Evolutionary conservation across 2,113 vertebrate genomes (phyloP).

Genomic region (Ctenomys sociabilis): DNA sequence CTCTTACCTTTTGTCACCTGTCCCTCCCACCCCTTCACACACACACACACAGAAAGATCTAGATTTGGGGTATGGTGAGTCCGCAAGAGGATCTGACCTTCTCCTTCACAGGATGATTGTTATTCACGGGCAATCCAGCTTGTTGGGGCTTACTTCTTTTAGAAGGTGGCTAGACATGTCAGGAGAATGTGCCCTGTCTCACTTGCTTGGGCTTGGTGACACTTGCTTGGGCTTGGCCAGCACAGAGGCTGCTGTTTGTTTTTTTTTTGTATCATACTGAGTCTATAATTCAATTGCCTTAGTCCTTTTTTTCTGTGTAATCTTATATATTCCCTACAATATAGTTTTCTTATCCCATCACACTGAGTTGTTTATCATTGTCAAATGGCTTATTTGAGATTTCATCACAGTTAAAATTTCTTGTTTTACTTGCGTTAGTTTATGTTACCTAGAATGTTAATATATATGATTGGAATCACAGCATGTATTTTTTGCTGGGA

Average conservation of each 20-base stretch:
- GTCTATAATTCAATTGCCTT: not conserved
- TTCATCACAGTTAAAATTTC: constrained; percentile 56
- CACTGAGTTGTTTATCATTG: constrained; percentile 28
- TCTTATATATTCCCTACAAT: not conserved
- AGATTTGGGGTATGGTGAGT: not conserved
- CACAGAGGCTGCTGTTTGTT: no score
- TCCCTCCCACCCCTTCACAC: rapidly evolving
- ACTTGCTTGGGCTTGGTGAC: not conserved
- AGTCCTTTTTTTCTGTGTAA: not conserved
- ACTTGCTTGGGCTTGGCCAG: not conserved
- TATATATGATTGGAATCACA: constrained; percentile 1
- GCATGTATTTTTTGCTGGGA: not conserved
- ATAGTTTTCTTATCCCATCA: constrained; percentile 59
- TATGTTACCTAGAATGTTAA: constrained; percentile 57
- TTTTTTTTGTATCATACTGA: not conserved
- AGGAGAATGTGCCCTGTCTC: not conserved
- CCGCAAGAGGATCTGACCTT: not conserved
- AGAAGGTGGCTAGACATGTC: not conserved
- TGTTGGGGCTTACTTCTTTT: not conserved
- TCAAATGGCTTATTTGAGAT: constrained; percentile 58
- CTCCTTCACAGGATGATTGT: not conserved
- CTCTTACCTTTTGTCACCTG: not conserved
- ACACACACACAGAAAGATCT: no score
- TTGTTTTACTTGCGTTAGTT: constrained; percentile 8
- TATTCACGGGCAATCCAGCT: not conserved